These are phyloP conservation scores for Illadopsis cleaveri DNA, from an alignment of 2,113 vertebrate genomes.

Conservation along the genomic window DNA sequence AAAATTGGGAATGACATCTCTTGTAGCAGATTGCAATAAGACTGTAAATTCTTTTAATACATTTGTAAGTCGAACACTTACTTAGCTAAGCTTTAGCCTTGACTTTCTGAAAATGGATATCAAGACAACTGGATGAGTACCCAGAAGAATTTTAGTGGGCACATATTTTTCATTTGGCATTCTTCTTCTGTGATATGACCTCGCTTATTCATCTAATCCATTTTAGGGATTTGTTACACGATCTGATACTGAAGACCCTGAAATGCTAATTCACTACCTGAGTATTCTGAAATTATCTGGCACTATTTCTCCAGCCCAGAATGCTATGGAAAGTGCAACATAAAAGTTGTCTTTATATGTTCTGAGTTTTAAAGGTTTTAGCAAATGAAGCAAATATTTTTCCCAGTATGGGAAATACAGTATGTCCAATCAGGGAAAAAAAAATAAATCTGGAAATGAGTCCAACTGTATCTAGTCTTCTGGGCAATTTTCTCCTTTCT, in stretches of 20 bases:
- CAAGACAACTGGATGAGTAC: constrained; percentile 24
- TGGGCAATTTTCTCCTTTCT: neutral
- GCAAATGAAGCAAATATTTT: neutral
- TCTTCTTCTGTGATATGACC: constrained; percentile 24
- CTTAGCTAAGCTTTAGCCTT: neutral
- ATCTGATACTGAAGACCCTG: neutral
- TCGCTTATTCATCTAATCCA: neutral
- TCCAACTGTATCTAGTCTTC: neutral
- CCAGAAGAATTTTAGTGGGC: constrained; percentile 34
- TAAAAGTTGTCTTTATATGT: neutral
- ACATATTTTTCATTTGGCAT: neutral
- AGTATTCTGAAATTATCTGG: neutral
- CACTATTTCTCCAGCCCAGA: neutral
- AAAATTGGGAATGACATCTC: neutral
- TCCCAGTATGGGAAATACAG: neutral
- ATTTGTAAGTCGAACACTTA: neutral
- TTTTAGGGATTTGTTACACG: constrained; percentile 18
- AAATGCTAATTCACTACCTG: neutral
- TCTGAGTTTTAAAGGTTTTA: neutral
- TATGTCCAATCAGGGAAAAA: neutral
- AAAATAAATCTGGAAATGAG: neutral
- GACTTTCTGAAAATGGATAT: constrained; percentile 29
- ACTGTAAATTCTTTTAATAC: neutral
- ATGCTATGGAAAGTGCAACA: neutral
- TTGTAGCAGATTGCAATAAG: neutral